These are phyloP conservation scores for Cephus cinctus DNA, from an alignment of 1,140 invertebrate genomes.

Conservation along the genomic window DNA sequence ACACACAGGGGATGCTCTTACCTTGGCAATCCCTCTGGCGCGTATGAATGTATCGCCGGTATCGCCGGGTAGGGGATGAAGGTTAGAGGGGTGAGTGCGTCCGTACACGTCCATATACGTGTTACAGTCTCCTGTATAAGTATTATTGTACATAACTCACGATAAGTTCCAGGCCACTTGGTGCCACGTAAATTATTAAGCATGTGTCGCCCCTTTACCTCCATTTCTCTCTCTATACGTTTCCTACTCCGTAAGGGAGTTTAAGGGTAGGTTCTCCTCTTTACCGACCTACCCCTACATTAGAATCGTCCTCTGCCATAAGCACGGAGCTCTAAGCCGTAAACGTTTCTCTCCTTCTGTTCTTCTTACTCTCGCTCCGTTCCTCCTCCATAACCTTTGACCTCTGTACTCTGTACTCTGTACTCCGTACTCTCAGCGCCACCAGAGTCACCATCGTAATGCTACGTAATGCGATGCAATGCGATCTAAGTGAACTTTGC, in stretches of 20 bases:
- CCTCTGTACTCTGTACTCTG: no score
- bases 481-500: constrained; percentile 37
- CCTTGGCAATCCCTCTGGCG: constrained; percentile 19
- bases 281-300: no score
- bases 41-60: constrained; percentile 5
- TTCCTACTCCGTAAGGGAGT: no score
- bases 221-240: no score
- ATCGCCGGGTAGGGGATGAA: not conserved
- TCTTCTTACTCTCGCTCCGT: no score
- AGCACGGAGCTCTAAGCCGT: no score
- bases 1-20: constrained; percentile 35
- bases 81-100: not conserved
- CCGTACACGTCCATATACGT: not conserved
- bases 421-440: no score
- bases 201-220: constrained; percentile 34
- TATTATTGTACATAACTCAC: constrained; percentile 43
- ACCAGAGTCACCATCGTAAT: constrained; percentile 30
- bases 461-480: constrained; percentile 32
- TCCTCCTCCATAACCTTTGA: no score
- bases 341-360: no score
- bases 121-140: constrained; percentile 21
- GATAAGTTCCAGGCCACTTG: constrained; percentile 39
- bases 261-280: no score
- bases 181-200: constrained; percentile 43
- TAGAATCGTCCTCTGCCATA: no score